Conservation (phyloP, 1,140 invertebrate species). For the Atta texana region DNA sequence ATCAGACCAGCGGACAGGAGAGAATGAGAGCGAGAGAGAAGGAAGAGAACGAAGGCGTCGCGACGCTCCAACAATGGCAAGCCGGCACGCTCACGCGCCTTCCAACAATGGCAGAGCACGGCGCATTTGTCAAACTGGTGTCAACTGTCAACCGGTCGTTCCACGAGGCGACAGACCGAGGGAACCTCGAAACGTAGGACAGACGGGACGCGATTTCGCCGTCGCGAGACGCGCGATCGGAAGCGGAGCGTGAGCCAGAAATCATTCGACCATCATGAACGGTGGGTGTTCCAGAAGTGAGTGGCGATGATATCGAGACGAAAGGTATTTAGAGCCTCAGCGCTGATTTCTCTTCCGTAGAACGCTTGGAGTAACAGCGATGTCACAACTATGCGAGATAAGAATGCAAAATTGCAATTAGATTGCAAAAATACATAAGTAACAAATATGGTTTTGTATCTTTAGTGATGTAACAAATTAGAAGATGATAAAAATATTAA, state of each 20-base stretch:
- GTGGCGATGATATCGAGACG: conserved; percentile 31
- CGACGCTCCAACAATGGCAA: conserved; percentile 76
- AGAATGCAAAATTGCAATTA: conserved; percentile 1
- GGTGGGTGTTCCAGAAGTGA: conserved; percentile 19
- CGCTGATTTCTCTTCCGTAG: not conserved
- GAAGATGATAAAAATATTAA: not conserved
- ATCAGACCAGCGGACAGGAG: conserved; percentile 33
- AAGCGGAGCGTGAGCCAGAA: conserved; percentile 77
- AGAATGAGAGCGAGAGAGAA: conserved; percentile 34
- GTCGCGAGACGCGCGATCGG: conserved; percentile 59
- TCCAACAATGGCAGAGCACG: conserved; percentile 81
- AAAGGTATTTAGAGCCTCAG: not conserved
- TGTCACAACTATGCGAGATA: not conserved
- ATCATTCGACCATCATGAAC: conserved; percentile 59
- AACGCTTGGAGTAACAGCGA: not conserved
- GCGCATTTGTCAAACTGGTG: conserved; percentile 82
- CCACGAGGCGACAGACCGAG: conserved; percentile 78
- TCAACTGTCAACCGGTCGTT: conserved; percentile 84
- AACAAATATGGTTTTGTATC: not conserved
- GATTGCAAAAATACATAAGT: not conserved
- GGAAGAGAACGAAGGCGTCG: conserved; percentile 64
- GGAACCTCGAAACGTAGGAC: conserved; percentile 46
- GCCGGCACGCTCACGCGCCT: conserved; percentile 75
- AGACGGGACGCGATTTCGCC: conserved; percentile 70
- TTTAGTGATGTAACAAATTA: not conserved